Evolutionary conservation across 2,113 vertebrate genomes (phyloP).

Genomic region (Myiozetetes cayanensis): DNA sequence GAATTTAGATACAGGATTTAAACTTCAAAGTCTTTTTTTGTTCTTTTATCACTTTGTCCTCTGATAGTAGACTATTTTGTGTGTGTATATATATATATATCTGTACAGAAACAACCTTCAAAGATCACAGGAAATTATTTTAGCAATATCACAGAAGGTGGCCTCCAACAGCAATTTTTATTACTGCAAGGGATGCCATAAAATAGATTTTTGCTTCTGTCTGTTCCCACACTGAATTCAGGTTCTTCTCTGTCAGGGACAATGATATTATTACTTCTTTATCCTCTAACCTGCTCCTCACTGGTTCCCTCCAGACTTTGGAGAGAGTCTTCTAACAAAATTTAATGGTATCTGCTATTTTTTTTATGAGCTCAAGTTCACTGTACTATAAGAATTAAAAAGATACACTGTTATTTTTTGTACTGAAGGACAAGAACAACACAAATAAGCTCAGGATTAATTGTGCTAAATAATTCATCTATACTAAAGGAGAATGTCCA

Average conservation of each 20-base stretch:
- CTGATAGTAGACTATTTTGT: background rate
- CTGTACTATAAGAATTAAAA: background rate
- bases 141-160: constrained; percentile 8
- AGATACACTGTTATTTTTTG: background rate
- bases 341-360: background rate
- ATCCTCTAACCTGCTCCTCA: background rate
- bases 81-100: background rate
- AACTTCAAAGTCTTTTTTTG: constrained; percentile 4
- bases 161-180: constrained; percentile 18
- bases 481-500: background rate
- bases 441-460: background rate
- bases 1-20: background rate
- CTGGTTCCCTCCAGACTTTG: background rate
- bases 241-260: background rate
- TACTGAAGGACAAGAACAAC: background rate
- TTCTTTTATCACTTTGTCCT: constrained; percentile 1
- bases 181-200: background rate
- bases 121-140: constrained; percentile 28
- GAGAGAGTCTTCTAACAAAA: background rate
- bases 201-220: constrained; percentile 7
- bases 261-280: background rate
- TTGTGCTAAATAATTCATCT: background rate
- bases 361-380: background rate
- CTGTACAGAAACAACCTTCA: background rate
- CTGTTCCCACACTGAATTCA: background rate